Evolutionary conservation across 2,113 vertebrate genomes (phyloP), one percentile per base, ranked within the genome.

Genomic region (Lophius piscatorius): DNA sequence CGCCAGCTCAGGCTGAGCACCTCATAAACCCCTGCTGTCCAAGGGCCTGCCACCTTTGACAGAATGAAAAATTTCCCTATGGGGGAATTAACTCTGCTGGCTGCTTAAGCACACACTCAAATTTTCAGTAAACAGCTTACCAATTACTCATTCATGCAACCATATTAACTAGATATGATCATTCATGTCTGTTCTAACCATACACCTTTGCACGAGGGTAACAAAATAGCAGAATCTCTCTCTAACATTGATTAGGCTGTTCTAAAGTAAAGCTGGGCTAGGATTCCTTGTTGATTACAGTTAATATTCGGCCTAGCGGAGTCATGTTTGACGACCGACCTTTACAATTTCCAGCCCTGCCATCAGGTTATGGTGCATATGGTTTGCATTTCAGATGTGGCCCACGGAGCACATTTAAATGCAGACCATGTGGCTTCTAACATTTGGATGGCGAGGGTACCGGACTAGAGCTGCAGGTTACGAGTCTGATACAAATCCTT

Each of bases 1-100:
- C 91, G 90, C 93, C 92, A 93, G 91, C 86, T 80, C 78, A 73
- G 84, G 80, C 86, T 71, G 12, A 77, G 87, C 80, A 83, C 65
- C 89, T 91, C 89, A 76, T 93, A 93, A 94, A 93, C 86, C 72
- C 70, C 63, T 64, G 62, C 70, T 80, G 69, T 54, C 84, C 74
- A 72, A 74, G 64, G 73, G n/a, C 74, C 84, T 71, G 35, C 84
- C 81, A 84, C 84, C 83, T 84, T 89, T 90, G 88, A 88, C 85
- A 87, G 74, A 80, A 78, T 72, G 60, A 78, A 64, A 80, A 73
- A 70, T 56, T 45, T 21, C 48, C 63, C 68, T 35, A 13, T 49
- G 36, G 63, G 70, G 56, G 59, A 4, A 20, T 76, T 63, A 79
- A 66, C 77, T 70, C 62, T 57, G 41, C 35, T 68, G 60, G 44